phyloP scores from a whole-genome alignment of 2,888 invertebrate species.

The Odontomyia ornata region DNA sequence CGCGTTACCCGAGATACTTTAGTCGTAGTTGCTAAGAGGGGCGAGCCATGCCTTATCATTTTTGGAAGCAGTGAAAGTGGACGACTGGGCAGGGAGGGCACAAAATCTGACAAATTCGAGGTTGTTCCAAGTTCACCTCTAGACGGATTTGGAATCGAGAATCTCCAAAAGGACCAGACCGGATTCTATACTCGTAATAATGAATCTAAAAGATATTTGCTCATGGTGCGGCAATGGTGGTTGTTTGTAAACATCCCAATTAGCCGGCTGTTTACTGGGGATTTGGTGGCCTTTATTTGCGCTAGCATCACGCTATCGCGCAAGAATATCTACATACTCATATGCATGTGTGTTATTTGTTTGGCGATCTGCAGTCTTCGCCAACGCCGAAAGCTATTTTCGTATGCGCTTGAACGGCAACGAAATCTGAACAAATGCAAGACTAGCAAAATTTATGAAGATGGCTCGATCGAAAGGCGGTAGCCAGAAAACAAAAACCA shows the following conservation, averaged over 20 bases:
- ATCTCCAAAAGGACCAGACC: too few species aligned
- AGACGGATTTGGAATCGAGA: background rate
- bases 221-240: too few species aligned
- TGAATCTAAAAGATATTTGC: too few species aligned
- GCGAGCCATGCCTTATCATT: background rate
- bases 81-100: background rate
- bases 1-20: background rate
- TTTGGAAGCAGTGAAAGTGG: constrained; percentile 9
- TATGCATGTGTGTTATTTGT: background rate
- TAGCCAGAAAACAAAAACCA: background rate
- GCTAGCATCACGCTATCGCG: background rate
- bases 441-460: background rate
- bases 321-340: background rate
- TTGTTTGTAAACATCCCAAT: constrained; percentile 6
- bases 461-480: background rate
- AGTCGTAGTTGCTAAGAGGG: constrained; percentile 1
- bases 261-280: background rate
- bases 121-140: constrained; percentile 3
- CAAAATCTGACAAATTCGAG: background rate
- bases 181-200: too few species aligned
- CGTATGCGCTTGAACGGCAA: background rate
- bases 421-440: background rate
- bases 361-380: too few species aligned
- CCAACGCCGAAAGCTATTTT: background rate
- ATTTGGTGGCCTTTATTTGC: background rate